Conservation (phyloP, 2,797 vertebrate genomes). For the Spinibarbus caldwelli region DNA sequence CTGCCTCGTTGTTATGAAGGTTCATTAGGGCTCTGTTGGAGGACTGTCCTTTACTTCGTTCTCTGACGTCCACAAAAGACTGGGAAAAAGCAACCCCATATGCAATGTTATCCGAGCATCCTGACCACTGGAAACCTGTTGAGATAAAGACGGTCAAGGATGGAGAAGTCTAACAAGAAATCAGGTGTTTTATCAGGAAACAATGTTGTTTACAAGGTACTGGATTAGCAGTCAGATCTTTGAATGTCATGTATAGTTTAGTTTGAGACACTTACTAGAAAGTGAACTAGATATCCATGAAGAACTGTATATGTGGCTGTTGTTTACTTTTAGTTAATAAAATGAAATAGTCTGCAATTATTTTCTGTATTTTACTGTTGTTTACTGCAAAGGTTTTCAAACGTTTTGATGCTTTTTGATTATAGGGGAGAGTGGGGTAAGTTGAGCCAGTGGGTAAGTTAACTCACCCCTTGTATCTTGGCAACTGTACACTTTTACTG, state of each 20-base stretch:
- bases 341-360: background rate
- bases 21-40: slow-evolving; percentile 97
- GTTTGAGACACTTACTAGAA: background rate
- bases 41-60: slow-evolving; percentile 95
- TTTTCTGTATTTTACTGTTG: background rate
- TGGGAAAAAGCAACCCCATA: slow-evolving; percentile 98
- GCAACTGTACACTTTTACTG: background rate
- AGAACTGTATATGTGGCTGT: background rate
- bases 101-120: slow-evolving; percentile 98
- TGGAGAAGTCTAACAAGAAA: background rate
- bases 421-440: too few species aligned
- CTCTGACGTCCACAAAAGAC: slow-evolving; percentile 94
- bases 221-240: background rate
- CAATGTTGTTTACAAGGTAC: too few species aligned
- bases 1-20: slow-evolving; percentile 98
- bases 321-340: background rate
- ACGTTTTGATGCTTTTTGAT: background rate
- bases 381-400: background rate
- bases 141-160: slow-evolving; percentile 1
- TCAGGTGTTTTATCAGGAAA: background rate
- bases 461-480: background rate
- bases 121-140: slow-evolving; percentile 98
- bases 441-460: background rate
- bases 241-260: background rate
- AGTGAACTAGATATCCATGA: background rate